Evolutionary conservation across 2,113 vertebrate genomes (phyloP).

Genomic region (Mastomys coucha): DNA sequence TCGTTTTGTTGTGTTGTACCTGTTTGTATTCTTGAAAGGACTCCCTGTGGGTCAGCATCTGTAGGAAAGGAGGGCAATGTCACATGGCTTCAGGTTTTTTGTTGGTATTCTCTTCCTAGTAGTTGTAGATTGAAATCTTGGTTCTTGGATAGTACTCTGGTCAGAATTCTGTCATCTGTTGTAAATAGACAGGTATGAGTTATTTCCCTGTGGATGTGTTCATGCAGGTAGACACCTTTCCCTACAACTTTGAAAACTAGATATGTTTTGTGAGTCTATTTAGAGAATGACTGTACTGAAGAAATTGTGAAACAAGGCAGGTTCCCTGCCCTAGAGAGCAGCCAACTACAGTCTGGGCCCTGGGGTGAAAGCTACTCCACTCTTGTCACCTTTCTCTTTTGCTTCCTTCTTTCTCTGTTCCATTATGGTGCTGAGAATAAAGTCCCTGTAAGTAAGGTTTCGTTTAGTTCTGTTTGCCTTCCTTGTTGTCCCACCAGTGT

Average conservation of each 20-base stretch:
- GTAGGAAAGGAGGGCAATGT: neutral
- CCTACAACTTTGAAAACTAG: conserved; percentile 9
- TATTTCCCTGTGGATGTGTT: neutral
- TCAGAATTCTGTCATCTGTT: conserved; percentile 3
- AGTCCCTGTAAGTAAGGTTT: conserved; percentile 19
- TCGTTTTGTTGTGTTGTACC: neutral
- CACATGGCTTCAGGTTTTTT: neutral
- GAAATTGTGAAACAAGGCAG: neutral
- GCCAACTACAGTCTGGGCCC: neutral
- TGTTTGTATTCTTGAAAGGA: conserved; percentile 45
- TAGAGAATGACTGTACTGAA: conserved; percentile 14
- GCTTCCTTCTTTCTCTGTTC: neutral
- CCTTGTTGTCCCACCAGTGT: neutral
- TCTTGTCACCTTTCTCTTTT: neutral
- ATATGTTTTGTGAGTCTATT: conserved; percentile 34
- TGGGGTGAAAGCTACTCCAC: neutral
- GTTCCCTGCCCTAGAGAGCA: neutral
- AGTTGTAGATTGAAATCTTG: neutral
- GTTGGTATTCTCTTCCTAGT: neutral
- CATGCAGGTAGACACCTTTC: neutral
- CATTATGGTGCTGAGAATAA: neutral
- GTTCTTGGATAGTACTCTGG: neutral
- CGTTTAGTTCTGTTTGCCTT: neutral
- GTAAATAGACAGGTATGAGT: neutral
- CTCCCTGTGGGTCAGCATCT: neutral